Base-by-base conservation (phyloP, 2,797 vertebrate species). In the Ciconia nigra region DNA sequence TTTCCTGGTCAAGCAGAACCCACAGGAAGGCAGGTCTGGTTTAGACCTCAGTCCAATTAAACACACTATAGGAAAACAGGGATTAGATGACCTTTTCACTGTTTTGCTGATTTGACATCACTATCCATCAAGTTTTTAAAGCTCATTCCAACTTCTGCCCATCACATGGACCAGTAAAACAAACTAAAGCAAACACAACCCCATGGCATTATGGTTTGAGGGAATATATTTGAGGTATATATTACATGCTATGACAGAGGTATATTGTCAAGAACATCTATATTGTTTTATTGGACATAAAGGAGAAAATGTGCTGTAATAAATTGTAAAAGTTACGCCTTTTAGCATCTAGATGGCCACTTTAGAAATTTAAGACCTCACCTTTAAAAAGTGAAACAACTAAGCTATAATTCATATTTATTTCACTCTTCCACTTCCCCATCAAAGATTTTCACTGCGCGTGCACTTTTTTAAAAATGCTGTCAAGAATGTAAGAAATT, bases 231-330 rank as follows among this genome's bases (percentile, higher is more conserved):
- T 58, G 59, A 87, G 59, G 22, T n/a, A 15, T 66, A 25, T 33
- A 76, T 25, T 51, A 83, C 74, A 52, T 4, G 17, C 15, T 29
- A 5, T 28, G 35, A 63, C 74, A 71, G 33, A 96, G 61, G 54
- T 74, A 49, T 17, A 90, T 33, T 80, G 85, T 42, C 65, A 95
- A 82, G 76, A 96, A 88, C 35, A 71, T 83, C 79, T 73, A 28
- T 29, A 52, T 31, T 87, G 41, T 63, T 95, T 90, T 96, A 78
- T 83, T 84, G 55, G 94, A 93, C 58, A 85, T 79, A 44, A 87
- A 87, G 69, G 87, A 66, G 72, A 93, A 89, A 96, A 67, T 69
- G 35, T 37, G 25, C 37, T 85, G 54, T 37, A 91, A 89, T 88
- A 96, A 96, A 92, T 87, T 57, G 81, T 31, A 58, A 35, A 73